A percentile compares a stretch with the other conserved stretches of the same genome.
Evolutionary conservation across 1,140 invertebrate genomes (phyloP).

Genomic region (Pachypeltis micranthus): DNA sequence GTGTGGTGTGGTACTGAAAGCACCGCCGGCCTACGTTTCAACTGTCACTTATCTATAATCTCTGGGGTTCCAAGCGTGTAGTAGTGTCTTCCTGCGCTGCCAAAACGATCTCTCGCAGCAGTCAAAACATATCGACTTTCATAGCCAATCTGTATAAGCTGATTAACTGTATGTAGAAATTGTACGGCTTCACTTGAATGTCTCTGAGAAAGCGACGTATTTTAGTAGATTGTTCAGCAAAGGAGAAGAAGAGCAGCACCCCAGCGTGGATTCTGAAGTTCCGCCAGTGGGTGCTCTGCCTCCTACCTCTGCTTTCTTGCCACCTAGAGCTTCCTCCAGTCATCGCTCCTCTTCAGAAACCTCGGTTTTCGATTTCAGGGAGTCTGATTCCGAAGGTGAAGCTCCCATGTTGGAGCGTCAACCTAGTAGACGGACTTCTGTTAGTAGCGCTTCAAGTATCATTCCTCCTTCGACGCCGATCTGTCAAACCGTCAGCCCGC

Average conservation of each 20-base stretch:
- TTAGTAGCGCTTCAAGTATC: constrained; percentile 43
- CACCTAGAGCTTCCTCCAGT: constrained; percentile 28
- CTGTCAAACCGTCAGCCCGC: background rate
- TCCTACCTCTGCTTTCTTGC: background rate
- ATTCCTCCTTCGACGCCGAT: background rate
- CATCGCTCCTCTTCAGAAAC: constrained; percentile 47
- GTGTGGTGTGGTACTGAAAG: too few relatives aligned
- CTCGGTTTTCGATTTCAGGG: constrained; percentile 49
- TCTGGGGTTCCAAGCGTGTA: too few relatives aligned
- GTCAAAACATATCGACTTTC: too few relatives aligned
- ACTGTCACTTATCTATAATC: too few relatives aligned
- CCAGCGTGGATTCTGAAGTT: background rate
- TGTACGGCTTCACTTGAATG: too few relatives aligned
- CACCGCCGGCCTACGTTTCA: too few relatives aligned
- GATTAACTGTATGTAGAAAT: too few relatives aligned
- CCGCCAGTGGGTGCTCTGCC: background rate
- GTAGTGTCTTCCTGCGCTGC: too few relatives aligned
- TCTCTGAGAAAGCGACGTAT: too few relatives aligned
- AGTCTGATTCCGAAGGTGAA: constrained; percentile 45
- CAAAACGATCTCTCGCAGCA: too few relatives aligned
- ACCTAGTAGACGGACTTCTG: constrained; percentile 33
- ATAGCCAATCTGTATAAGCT: too few relatives aligned
- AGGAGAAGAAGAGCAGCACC: background rate
- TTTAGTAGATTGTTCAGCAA: background rate
- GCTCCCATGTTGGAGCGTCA: constrained; percentile 45